Conservation (phyloP, 2,113 vertebrate species). For the Acanthisitta chloris region DNA sequence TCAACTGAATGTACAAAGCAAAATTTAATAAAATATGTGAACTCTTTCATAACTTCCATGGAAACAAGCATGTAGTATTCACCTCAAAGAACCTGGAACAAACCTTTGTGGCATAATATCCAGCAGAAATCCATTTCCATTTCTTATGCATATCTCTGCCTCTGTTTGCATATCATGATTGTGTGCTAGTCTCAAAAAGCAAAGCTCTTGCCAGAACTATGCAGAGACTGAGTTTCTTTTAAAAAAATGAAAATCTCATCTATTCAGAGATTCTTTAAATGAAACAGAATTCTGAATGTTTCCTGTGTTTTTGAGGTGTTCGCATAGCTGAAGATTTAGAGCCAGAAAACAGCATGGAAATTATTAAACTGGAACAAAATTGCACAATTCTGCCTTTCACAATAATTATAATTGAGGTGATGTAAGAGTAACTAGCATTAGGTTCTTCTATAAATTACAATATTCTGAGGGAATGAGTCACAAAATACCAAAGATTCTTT, state of each 20-base stretch:
- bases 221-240: neutral
- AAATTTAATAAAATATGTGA: neutral
- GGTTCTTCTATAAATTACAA: neutral
- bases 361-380: conserved; percentile 18
- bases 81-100: neutral
- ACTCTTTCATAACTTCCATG: neutral
- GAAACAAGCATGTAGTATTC: neutral
- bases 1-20: neutral
- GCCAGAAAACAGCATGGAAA: neutral
- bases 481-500: neutral
- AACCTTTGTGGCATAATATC: neutral
- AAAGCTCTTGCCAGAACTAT: neutral
- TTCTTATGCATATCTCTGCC: neutral
- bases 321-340: neutral
- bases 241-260: neutral
- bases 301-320: neutral
- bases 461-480: neutral
- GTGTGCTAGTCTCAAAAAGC: neutral
- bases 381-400: neutral
- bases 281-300: conserved; percentile 1
- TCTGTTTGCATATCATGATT: neutral
- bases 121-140: neutral
- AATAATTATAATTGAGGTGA: neutral
- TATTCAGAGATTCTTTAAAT: conserved; percentile 24
- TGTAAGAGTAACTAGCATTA: neutral